Percentiles rank a stretch among this genome's conserved stretches.
phyloP scores from a whole-genome alignment of 2,113 vertebrate species.

The Cinclus cinclus region DNA sequence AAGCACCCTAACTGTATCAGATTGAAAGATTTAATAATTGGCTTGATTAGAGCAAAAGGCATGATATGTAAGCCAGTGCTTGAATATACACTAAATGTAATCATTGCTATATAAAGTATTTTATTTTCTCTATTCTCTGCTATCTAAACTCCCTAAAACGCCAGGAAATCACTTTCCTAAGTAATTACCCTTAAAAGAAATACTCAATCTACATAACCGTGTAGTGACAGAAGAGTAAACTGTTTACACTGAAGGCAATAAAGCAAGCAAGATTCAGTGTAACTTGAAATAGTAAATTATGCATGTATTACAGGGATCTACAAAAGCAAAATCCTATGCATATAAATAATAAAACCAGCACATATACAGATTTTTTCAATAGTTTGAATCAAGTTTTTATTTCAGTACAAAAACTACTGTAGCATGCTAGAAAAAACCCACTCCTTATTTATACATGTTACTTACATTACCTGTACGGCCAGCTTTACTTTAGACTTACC shows the following conservation, averaged over 20 bases:
- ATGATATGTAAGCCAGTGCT: background rate
- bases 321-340: background rate
- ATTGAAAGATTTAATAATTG: background rate
- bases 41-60: background rate
- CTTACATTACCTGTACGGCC: background rate
- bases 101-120: background rate
- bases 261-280: background rate
- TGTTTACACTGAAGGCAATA: background rate
- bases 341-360: background rate
- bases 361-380: background rate
- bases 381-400: background rate
- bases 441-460: background rate
- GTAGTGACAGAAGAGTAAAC: background rate
- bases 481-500: background rate
- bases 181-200: background rate
- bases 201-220: background rate
- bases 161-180: background rate
- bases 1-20: background rate
- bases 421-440: accelerated
- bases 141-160: background rate
- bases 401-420: background rate
- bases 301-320: background rate
- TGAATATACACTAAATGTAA: background rate
- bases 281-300: background rate
- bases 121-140: background rate